Conservation (phyloP, 2,888 invertebrate genomes). For the Ormyrus labotus region DNA sequence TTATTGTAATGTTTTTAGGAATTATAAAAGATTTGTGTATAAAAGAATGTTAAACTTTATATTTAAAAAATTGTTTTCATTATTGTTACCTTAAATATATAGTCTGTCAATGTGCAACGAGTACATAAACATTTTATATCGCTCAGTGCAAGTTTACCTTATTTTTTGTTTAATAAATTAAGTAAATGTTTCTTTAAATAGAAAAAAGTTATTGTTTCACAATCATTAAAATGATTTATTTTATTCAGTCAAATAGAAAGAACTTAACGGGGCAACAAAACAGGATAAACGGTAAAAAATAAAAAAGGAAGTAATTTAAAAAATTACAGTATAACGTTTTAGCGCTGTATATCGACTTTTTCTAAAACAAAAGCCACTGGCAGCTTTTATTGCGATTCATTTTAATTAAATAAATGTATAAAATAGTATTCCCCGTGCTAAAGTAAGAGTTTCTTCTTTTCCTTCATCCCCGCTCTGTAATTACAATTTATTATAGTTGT, state of each 20-base stretch:
- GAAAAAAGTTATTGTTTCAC: slow-evolving; percentile 50
- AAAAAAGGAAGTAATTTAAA: slow-evolving; percentile 43
- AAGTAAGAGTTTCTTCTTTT: slow-evolving; percentile 62
- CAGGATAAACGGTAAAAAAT: slow-evolving; percentile 53
- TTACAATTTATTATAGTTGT: slow-evolving; percentile 66
- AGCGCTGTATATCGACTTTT: slow-evolving; percentile 42
- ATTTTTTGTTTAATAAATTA: slow-evolving; percentile 43
- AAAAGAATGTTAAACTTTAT: slow-evolving; percentile 45
- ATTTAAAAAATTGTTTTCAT: slow-evolving; percentile 36
- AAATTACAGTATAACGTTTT: slow-evolving; percentile 49
- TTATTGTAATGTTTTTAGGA: slow-evolving; percentile 48
- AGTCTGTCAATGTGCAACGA: slow-evolving; percentile 28
- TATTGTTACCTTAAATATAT: slow-evolving; percentile 39
- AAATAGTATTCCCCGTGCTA: slow-evolving; percentile 67
- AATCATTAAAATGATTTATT: slow-evolving; percentile 58
- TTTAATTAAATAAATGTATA: slow-evolving; percentile 72
- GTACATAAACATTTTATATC: slow-evolving; percentile 39
- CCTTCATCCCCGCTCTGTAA: slow-evolving; percentile 57
- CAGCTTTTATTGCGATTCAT: slow-evolving; percentile 54
- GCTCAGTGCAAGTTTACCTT: slow-evolving; percentile 33
- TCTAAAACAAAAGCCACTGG: slow-evolving; percentile 63
- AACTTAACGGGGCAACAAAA: slow-evolving; percentile 56
- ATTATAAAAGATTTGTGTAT: slow-evolving; percentile 41
- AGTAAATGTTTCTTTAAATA: slow-evolving; percentile 50
- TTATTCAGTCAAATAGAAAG: slow-evolving; percentile 59